These are phyloP conservation scores for Nothoprocta perdicaria DNA, from an alignment of 2,113 vertebrate species.

Conservation along the genomic window DNA sequence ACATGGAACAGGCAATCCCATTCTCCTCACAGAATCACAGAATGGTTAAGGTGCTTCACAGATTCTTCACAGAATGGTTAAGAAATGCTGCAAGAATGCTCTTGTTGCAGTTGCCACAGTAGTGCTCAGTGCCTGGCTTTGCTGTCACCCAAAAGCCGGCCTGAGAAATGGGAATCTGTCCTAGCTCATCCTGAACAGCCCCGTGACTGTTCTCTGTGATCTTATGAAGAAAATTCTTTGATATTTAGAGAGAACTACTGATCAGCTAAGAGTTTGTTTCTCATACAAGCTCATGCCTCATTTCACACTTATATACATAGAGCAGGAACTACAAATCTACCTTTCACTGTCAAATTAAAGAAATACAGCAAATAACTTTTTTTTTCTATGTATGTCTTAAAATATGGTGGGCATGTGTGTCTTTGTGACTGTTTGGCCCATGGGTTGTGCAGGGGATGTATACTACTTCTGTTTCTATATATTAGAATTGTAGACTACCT, in stretches of 20 bases:
- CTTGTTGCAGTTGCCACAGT: background rate
- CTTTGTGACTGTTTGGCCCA: background rate
- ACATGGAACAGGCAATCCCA: accelerated
- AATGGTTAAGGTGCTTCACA: too few relatives aligned
- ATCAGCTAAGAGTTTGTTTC: background rate
- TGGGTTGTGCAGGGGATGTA: background rate
- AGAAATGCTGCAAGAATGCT: too few relatives aligned
- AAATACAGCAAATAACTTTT: background rate
- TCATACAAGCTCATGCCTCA: background rate
- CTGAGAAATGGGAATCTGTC: background rate
- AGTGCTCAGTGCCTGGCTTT: background rate
- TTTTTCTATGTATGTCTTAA: background rate
- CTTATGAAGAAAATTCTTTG: background rate
- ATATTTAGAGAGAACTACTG: background rate
- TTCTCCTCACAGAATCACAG: background rate
- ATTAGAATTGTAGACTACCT: background rate
- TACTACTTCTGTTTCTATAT: background rate
- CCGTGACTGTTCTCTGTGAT: background rate
- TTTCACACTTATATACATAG: background rate
- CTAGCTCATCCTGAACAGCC: background rate
- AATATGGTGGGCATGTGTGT: background rate
- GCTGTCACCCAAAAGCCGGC: background rate
- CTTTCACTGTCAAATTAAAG: background rate
- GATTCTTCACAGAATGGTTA: too few relatives aligned
- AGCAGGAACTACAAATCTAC: background rate